Evolutionary conservation across 2,888 invertebrate genomes (phyloP), one percentile per base, ranked within the genome.

Genomic region (Brenthis daphne): DNA sequence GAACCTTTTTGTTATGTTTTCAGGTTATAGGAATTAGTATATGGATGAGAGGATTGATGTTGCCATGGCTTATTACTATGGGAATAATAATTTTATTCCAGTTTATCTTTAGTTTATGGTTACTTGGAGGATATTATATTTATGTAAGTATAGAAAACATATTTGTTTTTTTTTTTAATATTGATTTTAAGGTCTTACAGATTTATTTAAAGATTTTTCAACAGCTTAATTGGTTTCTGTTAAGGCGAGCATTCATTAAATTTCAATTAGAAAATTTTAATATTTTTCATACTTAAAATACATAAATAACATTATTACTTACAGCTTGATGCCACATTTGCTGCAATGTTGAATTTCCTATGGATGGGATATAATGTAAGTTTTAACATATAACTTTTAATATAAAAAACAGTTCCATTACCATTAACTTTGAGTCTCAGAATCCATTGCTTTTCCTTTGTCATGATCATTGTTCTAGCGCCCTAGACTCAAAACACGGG

Each of bases 361-460:
- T 98, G 97, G 97, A 96, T 96, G 96, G 90, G 95, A 0, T 97
- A 97, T 81, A 97, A 98, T 92, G 97, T 97, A 93, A 95, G 95
- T 94, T 67, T 53, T 51, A 51, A 50, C 50, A 48, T 33, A n/a
- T 37, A 12, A 48, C 12, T 67, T 63, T 53, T 16, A 51, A 37
- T 60, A 24, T 51, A 43, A 43, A 43, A 37, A 11, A 43, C 11
- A 11, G 37, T 43, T 43, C 37, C 8, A 43, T 43, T 43, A 11
- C 11, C 20, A 20, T 11, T 43, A 11, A 11, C 11, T 8, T 43
- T 43, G 8, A 43, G 11, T 43, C 8, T 43, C 29, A 29, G 29
- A 11, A 43, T 11, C 8, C 11, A 43, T 11, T 11, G 29, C 29
- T 43, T 11, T 43, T 43, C 8, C 37, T 11, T 43, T 43, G 8